A percentile compares a stretch with the other conserved stretches of the same genome.
phyloP scores from a whole-genome alignment of 1,140 invertebrate genomes.

The Drosophila kurseongensis region DNA sequence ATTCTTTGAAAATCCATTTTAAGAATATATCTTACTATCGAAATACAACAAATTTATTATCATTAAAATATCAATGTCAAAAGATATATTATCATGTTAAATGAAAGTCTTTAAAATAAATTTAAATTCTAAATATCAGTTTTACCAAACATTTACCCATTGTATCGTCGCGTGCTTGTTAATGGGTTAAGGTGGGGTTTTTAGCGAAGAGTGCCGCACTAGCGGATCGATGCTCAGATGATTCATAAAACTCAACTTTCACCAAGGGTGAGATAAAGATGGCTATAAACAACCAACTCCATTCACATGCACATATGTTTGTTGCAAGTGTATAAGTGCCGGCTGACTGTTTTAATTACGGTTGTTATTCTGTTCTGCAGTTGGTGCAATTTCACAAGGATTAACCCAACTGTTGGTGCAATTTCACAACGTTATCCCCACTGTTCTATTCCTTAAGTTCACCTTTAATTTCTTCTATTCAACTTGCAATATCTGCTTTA shows the following conservation, averaged over 20 bases:
- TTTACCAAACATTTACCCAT: neutral
- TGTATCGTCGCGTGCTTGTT: neutral
- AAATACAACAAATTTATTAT: no score
- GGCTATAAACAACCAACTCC: slow-evolving; percentile 37
- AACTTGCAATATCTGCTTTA: slow-evolving; percentile 11
- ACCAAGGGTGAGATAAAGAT: slow-evolving; percentile 36
- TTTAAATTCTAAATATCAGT: no score
- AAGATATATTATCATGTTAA: no score
- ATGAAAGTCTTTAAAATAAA: no score
- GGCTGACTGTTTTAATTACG: slow-evolving; percentile 8
- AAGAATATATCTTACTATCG: no score
- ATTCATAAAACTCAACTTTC: slow-evolving; percentile 61
- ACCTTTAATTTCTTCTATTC: neutral
- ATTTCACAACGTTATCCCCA: slow-evolving; percentile 1
- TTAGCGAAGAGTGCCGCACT: slow-evolving; percentile 9
- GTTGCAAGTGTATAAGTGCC: neutral
- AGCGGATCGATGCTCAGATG: slow-evolving; percentile 43
- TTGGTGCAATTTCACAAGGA: neutral
- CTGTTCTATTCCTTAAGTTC: neutral
- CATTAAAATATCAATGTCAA: no score
- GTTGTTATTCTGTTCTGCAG: neutral
- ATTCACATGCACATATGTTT: slow-evolving; percentile 39
- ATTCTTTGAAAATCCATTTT: no score
- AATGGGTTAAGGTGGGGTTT: slow-evolving; percentile 16
- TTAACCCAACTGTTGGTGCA: neutral